A percentile compares a stretch with the other conserved stretches of the same genome.
Evolutionary conservation across 2,888 invertebrate genomes (phyloP).

Genomic region (Dasysyrphus tricinctus): DNA sequence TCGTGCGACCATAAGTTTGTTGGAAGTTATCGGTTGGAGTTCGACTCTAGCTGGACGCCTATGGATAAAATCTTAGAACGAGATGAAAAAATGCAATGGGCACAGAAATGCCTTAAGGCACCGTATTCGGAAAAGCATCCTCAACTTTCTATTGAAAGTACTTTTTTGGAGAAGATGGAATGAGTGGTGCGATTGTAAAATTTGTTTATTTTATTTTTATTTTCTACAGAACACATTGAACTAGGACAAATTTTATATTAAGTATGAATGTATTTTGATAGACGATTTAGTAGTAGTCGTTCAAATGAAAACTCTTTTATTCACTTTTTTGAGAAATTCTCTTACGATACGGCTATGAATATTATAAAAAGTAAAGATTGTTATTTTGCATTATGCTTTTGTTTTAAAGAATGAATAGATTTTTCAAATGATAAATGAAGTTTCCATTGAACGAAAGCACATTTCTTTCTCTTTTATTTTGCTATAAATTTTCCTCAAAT

Average conservation of each 20-base stretch:
- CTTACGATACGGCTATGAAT: neutral
- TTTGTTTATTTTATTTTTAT: neutral
- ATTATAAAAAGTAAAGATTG: neutral
- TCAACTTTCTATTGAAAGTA: constrained; percentile 61
- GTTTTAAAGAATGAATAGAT: no score
- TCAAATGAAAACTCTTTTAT: neutral
- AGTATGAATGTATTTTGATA: neutral
- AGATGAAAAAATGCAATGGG: constrained; percentile 80
- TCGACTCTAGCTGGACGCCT: constrained; percentile 89
- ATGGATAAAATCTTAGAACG: constrained; percentile 83
- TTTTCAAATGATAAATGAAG: neutral
- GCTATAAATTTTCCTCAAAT: no score
- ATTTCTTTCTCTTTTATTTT: no score
- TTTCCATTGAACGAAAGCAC: no score
- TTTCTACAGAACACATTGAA: neutral
- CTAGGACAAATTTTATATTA: neutral
- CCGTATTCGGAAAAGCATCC: constrained; percentile 11
- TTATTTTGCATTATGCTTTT: no score
- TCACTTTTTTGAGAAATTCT: neutral
- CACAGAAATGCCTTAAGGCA: constrained; percentile 75
- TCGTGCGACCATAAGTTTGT: constrained; percentile 86
- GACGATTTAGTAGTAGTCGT: neutral
- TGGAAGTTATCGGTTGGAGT: constrained; percentile 88
- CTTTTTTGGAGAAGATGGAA: constrained; percentile 64
- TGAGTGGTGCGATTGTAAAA: neutral